Evolutionary conservation across 2,797 vertebrate species (phyloP), one percentile per base, ranked within the genome.

Genomic region (Tangara arthus): DNA sequence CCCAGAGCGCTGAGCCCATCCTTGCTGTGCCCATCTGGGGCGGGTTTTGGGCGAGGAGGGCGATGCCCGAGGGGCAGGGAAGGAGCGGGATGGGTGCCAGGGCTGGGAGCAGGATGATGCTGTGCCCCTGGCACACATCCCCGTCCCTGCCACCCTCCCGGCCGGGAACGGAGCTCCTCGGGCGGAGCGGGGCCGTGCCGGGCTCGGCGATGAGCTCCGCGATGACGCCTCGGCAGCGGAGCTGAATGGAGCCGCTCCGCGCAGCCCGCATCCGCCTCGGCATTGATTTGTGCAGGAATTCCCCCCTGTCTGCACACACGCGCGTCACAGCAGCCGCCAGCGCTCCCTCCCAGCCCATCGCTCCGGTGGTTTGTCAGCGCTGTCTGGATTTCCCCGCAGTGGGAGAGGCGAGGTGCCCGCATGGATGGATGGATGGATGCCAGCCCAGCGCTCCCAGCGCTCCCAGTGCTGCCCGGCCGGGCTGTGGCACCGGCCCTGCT

Each of bases 381-480:
- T 18, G 72, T 4, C 28, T 2, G 85, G 46, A 1, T 71, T 66
- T 47, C 11, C 84, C 57, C 5, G 52, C 61, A 15, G 42, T 1
- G 5, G 11, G 16, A 15, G 73, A 16, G 19, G 72, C 4, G 3
- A 44, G 32, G 8, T 4, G 73, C 34, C 14, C 1, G 44, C 13
- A n/a, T n/a, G 5, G 5, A 42, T 2, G 10, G 66, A 4, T 2
- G 65, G 42, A 44, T 26, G 47, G 57, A 49, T 26, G 47, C 44
- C 39, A 39, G 39, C 3, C 52, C 52, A 19, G 28, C 12, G 49
- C 50, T 4, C 42, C 4, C 3, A 9, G 47, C 2, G 32, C 50
- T 4, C 35, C 4, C 3, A 8, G 44, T 1, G n/a, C 53, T 56
- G 61, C 80, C 47, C 17, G 0, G 32, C 2, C 4, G 4, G 0